Conservation (phyloP, 2,888 invertebrate genomes). For the Phytoseiulus persimilis region DNA sequence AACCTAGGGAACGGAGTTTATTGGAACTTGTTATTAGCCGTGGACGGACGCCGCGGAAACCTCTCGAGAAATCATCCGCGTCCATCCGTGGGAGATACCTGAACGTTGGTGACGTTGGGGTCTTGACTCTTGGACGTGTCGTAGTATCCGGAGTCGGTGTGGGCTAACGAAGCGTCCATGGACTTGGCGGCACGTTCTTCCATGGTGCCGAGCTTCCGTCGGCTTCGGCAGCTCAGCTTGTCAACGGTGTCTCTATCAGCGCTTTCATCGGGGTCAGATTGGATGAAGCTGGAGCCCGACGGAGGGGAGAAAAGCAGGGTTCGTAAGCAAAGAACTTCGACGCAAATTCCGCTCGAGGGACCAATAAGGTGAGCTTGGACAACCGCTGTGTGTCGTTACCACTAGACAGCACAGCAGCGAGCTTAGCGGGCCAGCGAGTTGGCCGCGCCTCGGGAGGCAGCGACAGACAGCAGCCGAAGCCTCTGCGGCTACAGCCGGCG, state of each 20-base stretch:
- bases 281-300: conserved; percentile 19
- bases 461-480: not conserved
- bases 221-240: not conserved
- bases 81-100: not conserved
- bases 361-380: not conserved
- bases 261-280: conserved; percentile 22
- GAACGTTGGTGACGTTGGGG: conserved; percentile 26
- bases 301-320: not conserved
- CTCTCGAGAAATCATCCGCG: no score
- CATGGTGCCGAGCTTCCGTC: not conserved
- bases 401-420: not conserved
- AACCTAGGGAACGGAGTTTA: not conserved
- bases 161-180: conserved; percentile 12
- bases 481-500: not conserved
- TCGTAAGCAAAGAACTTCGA: not conserved
- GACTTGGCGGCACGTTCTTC: conserved; percentile 7
- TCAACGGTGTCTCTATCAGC: conserved; percentile 16
- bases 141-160: conserved; percentile 24
- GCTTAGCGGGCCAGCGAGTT: not conserved
- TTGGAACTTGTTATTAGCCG: not conserved
- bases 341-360: not conserved
- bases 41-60: not conserved
- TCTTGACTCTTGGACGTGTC: conserved; percentile 33
- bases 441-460: not conserved
- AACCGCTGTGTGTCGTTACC: not conserved